Evolutionary conservation across 2,113 vertebrate species (phyloP), one percentile per base, ranked within the genome.

Genomic region (Cyanocitta stelleri): DNA sequence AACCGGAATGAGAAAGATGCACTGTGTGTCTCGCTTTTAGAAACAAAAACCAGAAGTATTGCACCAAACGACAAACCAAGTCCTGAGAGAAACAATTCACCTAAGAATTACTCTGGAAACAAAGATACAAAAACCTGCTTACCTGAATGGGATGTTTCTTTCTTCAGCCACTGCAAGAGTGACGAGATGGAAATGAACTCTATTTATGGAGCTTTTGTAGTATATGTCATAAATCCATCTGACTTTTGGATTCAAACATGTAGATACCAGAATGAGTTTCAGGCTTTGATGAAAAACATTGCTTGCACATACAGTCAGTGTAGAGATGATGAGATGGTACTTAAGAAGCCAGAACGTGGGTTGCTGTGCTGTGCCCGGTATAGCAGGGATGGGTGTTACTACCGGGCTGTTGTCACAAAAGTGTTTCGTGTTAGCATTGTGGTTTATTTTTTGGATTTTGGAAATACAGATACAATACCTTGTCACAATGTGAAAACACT

Each of bases 401-500:
- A 99, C 88, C 97, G 99, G 85, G 99, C 89, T 46, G 52, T 99
- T 39, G 96, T 99, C 44, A 97, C 66, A 32, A 97, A 98, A 78
- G 96, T 96, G 37, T 89, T 98, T 72, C 49, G 95, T 69, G 93
- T 94, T 62, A 97, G 97, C 46, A 87, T 98, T 76, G 97, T 97
- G 85, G 98, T 99, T 69, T 98, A 97, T 82, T 99, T 99, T 88
- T 96, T 99, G 6, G 99, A 99, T 97, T 99, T 98, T 97, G 99
- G 99, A 54, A 99, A 99, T 95, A 98, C 95, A 68, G 98, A 98
- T 92, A 98, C 98, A 58, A 94, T 99, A 80, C 98, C 98, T 39
- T 83, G 92, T 81, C 97, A 93, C 29, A 83, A 98, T 78, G 98
- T 99, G 68, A 99, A 99, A 97, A 97, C 94, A 44, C 96, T 99